Evolutionary conservation across 1,140 invertebrate species (phyloP).

Genomic region (Euura lappo): DNA sequence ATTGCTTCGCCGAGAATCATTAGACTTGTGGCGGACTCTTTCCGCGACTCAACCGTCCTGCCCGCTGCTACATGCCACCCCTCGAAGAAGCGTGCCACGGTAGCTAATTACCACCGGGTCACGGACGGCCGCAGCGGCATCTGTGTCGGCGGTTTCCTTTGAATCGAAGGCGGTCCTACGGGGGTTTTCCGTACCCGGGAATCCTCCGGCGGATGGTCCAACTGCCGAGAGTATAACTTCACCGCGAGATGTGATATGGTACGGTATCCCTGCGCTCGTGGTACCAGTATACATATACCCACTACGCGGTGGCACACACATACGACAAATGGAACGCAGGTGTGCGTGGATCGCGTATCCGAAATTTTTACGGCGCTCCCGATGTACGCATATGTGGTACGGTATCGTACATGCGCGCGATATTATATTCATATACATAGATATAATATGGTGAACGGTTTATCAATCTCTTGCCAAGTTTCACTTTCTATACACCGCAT

Average conservation of each 20-base stretch:
- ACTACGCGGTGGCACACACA: no score
- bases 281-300: neutral
- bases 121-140: conserved; percentile 49
- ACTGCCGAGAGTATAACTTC: conserved; percentile 41
- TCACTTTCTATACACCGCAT: no score
- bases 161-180: conserved; percentile 40
- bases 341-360: neutral
- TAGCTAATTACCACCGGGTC: conserved; percentile 51
- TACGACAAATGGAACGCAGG: no score
- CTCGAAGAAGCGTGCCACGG: conserved; percentile 11
- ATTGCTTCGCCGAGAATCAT: conserved; percentile 6
- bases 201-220: conserved; percentile 40
- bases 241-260: neutral
- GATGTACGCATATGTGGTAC: neutral
- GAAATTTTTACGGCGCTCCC: neutral
- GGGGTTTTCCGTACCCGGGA: conserved; percentile 45
- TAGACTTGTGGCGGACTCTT: neutral
- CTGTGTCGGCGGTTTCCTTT: conserved; percentile 46
- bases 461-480: no score
- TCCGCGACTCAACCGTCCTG: neutral
- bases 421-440: no score
- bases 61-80: neutral
- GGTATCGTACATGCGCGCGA: no score
- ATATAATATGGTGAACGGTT: no score
- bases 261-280: neutral